phyloP scores from a whole-genome alignment of 2,888 invertebrate species.

The Hypomecis punctinalis region DNA sequence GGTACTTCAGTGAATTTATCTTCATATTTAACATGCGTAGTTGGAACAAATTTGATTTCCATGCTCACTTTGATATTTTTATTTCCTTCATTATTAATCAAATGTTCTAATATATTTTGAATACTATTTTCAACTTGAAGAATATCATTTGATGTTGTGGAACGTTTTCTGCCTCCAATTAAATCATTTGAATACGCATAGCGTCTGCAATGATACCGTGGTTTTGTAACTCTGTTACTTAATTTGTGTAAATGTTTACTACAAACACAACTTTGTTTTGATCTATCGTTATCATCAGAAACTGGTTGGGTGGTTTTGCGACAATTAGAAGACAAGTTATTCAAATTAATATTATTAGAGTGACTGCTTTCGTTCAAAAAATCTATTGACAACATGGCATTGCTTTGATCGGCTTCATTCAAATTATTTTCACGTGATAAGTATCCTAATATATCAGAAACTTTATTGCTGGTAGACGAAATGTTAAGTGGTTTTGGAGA shows the following conservation, averaged over 20 bases:
- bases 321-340: not conserved
- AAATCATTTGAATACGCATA: slow-evolving; percentile 40
- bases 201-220: slow-evolving; percentile 47
- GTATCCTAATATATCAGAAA: slow-evolving; percentile 3
- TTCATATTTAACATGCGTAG: slow-evolving; percentile 31
- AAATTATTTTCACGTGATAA: slow-evolving; percentile 16
- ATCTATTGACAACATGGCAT: slow-evolving; percentile 45
- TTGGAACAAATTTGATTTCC: slow-evolving; percentile 61
- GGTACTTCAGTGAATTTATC: slow-evolving; percentile 35
- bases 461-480: not conserved
- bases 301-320: not conserved
- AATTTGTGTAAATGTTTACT: slow-evolving; percentile 26
- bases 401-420: slow-evolving; percentile 38
- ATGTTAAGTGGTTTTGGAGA: slow-evolving; percentile 1
- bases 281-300: not conserved
- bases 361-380: slow-evolving; percentile 41
- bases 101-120: slow-evolving; percentile 59
- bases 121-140: slow-evolving; percentile 52
- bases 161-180: slow-evolving; percentile 8
- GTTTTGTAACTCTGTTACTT: slow-evolving; percentile 32
- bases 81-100: slow-evolving; percentile 52
- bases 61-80: slow-evolving; percentile 66
- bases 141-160: slow-evolving; percentile 15
- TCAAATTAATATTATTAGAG: slow-evolving; percentile 28
- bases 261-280: slow-evolving; percentile 12